These are phyloP conservation scores for Cynodonichthys magdalenae DNA, from an alignment of 2,797 vertebrate genomes.

Conservation along the genomic window DNA sequence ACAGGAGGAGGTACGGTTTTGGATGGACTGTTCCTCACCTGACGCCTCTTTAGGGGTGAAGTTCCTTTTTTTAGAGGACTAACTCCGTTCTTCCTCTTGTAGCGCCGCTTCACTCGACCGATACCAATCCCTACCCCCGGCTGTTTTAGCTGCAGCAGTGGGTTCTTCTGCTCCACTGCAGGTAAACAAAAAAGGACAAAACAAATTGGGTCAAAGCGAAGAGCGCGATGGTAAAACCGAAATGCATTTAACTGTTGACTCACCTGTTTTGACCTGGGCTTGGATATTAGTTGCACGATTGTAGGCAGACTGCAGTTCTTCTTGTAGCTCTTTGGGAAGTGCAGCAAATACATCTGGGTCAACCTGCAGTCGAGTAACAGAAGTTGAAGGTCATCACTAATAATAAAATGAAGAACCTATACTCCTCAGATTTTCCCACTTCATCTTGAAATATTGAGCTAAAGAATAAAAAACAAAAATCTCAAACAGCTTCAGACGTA, in stretches of 20 bases:
- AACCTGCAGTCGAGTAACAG: conserved; percentile 72
- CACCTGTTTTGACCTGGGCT: conserved; percentile 75
- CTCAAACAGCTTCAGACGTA: conserved; percentile 40
- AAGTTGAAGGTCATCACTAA: background rate
- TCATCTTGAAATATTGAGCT: background rate
- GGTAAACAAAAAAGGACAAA: conserved; percentile 5
- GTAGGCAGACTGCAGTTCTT: conserved; percentile 92
- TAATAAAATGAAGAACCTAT: no score
- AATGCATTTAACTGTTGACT: conserved; percentile 35
- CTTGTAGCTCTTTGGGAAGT: conserved; percentile 93
- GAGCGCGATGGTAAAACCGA: background rate
- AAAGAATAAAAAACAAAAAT: background rate
- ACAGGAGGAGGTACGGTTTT: conserved; percentile 81
- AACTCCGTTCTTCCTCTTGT: conserved; percentile 82
- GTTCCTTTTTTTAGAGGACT: conserved; percentile 86
- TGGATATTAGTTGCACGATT: conserved; percentile 79
- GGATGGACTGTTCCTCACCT: conserved; percentile 80
- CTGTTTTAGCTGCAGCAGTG: conserved; percentile 86
- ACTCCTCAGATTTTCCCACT: background rate
- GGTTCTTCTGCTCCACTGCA: conserved; percentile 86
- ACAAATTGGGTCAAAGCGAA: background rate
- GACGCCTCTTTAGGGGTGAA: conserved; percentile 88
- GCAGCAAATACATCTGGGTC: conserved; percentile 97
- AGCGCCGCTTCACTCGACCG: conserved; percentile 84
- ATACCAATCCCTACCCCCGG: conserved; percentile 50